A percentile compares a stretch with the other conserved stretches of the same genome.
These are phyloP conservation scores for Bradynema listronoti DNA, from an alignment of 1,140 invertebrate species.

Conservation along the genomic window DNA sequence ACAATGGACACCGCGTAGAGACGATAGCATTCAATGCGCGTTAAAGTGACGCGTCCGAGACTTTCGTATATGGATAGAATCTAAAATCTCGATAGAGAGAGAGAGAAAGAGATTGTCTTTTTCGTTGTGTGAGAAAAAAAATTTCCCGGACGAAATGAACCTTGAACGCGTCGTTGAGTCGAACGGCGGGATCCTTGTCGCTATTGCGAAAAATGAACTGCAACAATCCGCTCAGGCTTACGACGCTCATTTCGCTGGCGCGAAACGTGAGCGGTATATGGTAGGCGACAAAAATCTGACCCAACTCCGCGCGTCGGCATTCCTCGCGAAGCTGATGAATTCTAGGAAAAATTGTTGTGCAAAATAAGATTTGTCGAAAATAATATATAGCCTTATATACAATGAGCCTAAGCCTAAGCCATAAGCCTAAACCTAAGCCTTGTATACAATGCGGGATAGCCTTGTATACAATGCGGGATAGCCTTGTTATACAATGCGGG, in stretches of 20 bases:
- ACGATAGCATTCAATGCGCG: constrained; percentile 20
- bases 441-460: no score
- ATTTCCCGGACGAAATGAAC: not conserved
- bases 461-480: no score
- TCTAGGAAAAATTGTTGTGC: not conserved
- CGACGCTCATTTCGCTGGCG: constrained; percentile 6
- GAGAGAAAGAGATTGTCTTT: no score
- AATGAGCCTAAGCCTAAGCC: no score
- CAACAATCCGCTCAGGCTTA: constrained; percentile 3
- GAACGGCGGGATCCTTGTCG: not conserved
- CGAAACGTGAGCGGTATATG: constrained; percentile 12
- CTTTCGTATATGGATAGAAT: constrained; percentile 20
- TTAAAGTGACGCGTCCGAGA: no score
- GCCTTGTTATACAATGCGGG: constrained; percentile 23
- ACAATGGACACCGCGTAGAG: constrained; percentile 18
- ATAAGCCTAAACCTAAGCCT: no score
- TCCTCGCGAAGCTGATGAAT: constrained; percentile 7
- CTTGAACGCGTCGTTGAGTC: constrained; percentile 19
- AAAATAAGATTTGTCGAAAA: not conserved
- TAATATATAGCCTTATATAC: no score
- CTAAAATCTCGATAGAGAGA: not conserved
- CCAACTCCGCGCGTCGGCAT: constrained; percentile 17
- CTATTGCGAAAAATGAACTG: constrained; percentile 27
- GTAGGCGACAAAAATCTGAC: constrained; percentile 25
- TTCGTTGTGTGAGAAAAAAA: no score